Evolutionary conservation across 2,888 invertebrate species (phyloP).

Genomic region (Oscheius sp.): DNA sequence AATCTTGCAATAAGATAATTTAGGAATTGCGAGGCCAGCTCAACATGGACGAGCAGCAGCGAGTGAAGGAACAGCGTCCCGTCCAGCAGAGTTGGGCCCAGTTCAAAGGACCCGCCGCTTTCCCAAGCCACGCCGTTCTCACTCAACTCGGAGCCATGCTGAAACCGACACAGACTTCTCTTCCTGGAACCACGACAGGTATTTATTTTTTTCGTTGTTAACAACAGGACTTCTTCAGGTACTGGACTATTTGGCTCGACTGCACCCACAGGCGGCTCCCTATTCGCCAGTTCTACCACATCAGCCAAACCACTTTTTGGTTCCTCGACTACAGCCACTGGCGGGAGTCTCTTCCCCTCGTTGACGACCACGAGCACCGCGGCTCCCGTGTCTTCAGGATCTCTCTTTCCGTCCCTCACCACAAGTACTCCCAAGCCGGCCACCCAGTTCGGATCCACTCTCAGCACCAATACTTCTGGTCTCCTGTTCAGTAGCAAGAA

Average conservation of each 20-base stretch:
- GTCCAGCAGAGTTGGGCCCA: conserved; percentile 23
- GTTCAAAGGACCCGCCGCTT: conserved; percentile 31
- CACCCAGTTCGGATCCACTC: conserved; percentile 46
- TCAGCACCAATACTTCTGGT: conserved; percentile 34
- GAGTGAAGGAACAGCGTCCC: conserved; percentile 2
- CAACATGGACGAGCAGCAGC: conserved; percentile 9
- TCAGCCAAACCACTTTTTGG: conserved; percentile 35
- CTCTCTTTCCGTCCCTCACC: conserved; percentile 10
- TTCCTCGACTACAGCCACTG: conserved; percentile 11
- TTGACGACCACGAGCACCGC: conserved; percentile 36
- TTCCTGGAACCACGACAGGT: not conserved
- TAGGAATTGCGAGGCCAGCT: conserved; percentile 28
- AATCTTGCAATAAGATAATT: not conserved
- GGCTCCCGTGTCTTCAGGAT: conserved; percentile 37
- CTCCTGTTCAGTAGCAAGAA: too few species aligned
- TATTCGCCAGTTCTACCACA: conserved; percentile 39
- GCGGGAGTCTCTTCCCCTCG: conserved; percentile 24
- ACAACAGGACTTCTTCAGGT: conserved; percentile 1
- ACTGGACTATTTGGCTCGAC: conserved; percentile 37
- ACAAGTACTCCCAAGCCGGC: conserved; percentile 19
- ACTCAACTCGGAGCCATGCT: conserved; percentile 32
- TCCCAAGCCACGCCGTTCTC: conserved; percentile 31
- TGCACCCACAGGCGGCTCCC: conserved; percentile 44
- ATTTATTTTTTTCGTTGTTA: not conserved
- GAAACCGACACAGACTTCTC: conserved; percentile 22